Base-by-base conservation (phyloP, 2,797 vertebrate genomes). In the Labeo calbasu region DNA sequence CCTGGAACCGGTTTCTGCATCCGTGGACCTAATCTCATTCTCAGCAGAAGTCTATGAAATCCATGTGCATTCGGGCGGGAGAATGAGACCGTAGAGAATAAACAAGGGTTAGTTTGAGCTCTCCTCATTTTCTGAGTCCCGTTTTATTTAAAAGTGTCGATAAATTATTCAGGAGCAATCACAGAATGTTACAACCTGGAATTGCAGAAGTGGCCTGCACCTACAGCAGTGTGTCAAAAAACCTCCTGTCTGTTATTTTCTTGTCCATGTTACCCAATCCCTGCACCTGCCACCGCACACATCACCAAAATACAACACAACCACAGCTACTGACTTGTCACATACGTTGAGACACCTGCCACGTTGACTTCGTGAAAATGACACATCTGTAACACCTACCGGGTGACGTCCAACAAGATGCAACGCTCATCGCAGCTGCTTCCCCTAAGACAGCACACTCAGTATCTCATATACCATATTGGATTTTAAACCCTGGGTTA, bases 121-220 rank as follows among this genome's bases (percentile, higher is more conserved):
- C 70, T 75, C 43, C 46, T 79, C 59, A 65, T 72, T 57, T 78
- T 59, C 76, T 2, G 51, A 43, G 70, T 28, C 19, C 40, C 15
- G 21, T 75, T 79, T 77, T 61, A 80, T 61, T 69, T 77, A 80
- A 86, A 75, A 76, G 40, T 76, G 51, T 50, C 25, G 32, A 79
- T 86, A 80, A 86, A 86, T 86, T 76, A 86, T 86, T 86, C 53
- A 80, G 28, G 28, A 84, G 71, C 55, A 72, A 84, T 84, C 76
- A 28, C 46, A 9, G 68, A 65, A 40, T 79, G 53, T 19, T 77
- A 36, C 17, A 78, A 78, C 25, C 53, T 63, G 83, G 57, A 72
- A 40, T 71, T 19, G 43, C 75, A 79, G 76, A 25, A 84, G 21
- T 14, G 7, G 4, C 21, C 28, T 4, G 1, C 76, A 63, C 76